Evolutionary conservation across 1,140 invertebrate species (phyloP), one percentile per base, ranked within the genome.

Genomic region (Listronotus bonariensis): DNA sequence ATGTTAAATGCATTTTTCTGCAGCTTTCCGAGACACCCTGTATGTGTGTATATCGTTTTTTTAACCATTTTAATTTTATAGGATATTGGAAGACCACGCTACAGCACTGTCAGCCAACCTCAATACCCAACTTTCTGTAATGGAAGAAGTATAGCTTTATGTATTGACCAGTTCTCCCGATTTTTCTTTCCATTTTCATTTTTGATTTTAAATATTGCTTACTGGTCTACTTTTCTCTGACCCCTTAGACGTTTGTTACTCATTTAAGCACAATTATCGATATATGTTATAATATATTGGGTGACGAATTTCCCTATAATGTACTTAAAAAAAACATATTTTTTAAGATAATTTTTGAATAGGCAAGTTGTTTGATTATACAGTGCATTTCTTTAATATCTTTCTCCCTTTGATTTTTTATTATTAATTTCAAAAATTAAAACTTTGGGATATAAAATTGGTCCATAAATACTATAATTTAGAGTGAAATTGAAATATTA

Each of bases 181-280:
- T 91, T 92, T 78, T 92, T 93, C 79, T 94, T 94, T 70, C 92
- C 92, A 4, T 92, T 92, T 76, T 91, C 92, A 7, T 95, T 95
- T 79, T 87, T 93, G 71, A 88, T 93, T 70, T 83, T 95, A 14
- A 94, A 95, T 75, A 86, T 93, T 69, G 88, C 92, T 17, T 95
- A 95, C 77, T 95, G 92, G 92, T 89, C 88, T 68, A 92, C 91
- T 60, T 94, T 92, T 79, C 85, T 92, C 18, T 77, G 62, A 74
- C 34, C 14, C 10, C 6, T 20, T 6, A 14, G 3, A 10, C 8
- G 34, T 32, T 48, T 55, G 31, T 43, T 18, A 49, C 38, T 48
- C 5, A 41, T 43, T 36, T 64, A 52, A 45, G 61, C 60, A 63
- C 60, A 63, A 63, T 55, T 26, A 48, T 3, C 17, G 52, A 11